Evolutionary conservation across 1,140 invertebrate genomes (phyloP), one percentile per base, ranked within the genome.

Genomic region (Ceratosolen fusciceps): DNA sequence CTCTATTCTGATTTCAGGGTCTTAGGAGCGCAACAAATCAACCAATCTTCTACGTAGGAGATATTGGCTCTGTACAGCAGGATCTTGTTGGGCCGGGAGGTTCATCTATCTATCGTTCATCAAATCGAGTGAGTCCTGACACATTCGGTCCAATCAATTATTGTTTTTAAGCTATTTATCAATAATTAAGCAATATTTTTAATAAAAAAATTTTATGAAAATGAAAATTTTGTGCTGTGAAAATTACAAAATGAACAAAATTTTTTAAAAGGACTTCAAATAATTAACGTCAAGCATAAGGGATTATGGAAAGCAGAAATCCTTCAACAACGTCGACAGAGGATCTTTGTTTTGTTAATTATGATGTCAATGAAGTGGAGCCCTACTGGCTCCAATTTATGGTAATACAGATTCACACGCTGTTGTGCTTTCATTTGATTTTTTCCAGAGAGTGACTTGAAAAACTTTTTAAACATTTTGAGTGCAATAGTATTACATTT

Each of bases 1-100:
- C 21, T 7, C 7, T 60, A 29, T 24, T 26, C n/a, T 29, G 31
- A 60, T 60, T 19, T 80, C 54, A 90, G 89, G 89, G 88, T 83
- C 88, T 90, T 80, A 86, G 85, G 83, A 89, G 84, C 80, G 87
- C 89, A 26, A 88, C 89, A 26, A 88, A 78, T 37, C 85, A 88
- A 77, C 89, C 89, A 74, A 84, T 90, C 47, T 90, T 90, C 77
- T 90, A 90, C 75, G 87, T 90, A 90, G 89, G 89, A 24, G 89
- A 90, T 47, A 84, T 89, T 54, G 87, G 82, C 56, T 80, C 86
- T 14, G 86, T 85, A 29, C 88, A 86, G 65, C 77, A 86, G 37
- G 83, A 83, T 60, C 83, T 89, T 58, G 86, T 87, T 47, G 89
- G 87, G 77, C 83, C 85, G 52, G 86, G 82, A 56, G 73, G 85